A percentile compares a stretch with the other conserved stretches of the same genome.
phyloP scores from a whole-genome alignment of 2,888 invertebrate species.

The Limnephilus rhombicus region DNA sequence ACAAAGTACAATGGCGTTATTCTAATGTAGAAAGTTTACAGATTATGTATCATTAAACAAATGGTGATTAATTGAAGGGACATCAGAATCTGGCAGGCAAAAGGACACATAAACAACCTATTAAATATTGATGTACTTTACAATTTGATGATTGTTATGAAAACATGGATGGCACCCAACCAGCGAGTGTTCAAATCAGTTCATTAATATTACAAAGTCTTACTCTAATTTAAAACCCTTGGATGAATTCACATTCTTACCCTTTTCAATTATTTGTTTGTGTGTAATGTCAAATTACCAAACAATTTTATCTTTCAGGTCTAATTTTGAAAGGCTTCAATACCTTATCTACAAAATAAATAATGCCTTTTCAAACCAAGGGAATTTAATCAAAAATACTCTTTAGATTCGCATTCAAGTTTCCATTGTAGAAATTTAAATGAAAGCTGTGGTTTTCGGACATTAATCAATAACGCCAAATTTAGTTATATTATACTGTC shows the following conservation, averaged over 20 bases:
- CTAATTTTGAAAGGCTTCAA: neutral
- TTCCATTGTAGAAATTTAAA: neutral
- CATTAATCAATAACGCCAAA: slow-evolving; percentile 56
- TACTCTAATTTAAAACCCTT: slow-evolving; percentile 49
- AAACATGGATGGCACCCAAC: slow-evolving; percentile 58
- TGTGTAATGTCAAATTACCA: slow-evolving; percentile 16
- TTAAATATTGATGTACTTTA: slow-evolving; percentile 28
- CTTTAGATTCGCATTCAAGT: neutral
- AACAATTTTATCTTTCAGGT: neutral
- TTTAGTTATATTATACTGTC: slow-evolving; percentile 7
- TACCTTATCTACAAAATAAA: neutral
- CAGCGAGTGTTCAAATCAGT: slow-evolving; percentile 63
- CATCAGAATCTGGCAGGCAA: slow-evolving; percentile 34
- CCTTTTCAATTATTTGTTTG: slow-evolving; percentile 16
- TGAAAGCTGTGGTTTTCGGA: slow-evolving; percentile 41
- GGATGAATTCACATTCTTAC: slow-evolving; percentile 38
- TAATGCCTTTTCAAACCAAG: slow-evolving; percentile 25
- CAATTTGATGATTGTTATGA: slow-evolving; percentile 43
- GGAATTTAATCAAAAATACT: slow-evolving; percentile 35
- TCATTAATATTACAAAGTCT: slow-evolving; percentile 51
- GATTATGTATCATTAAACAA: neutral
- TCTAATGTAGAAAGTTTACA: neutral
- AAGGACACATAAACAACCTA: slow-evolving; percentile 32
- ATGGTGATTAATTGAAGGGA: neutral
- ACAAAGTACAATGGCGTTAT: neutral